Conservation (phyloP, 2,888 invertebrate genomes). For the Arctia plantaginis region DNA sequence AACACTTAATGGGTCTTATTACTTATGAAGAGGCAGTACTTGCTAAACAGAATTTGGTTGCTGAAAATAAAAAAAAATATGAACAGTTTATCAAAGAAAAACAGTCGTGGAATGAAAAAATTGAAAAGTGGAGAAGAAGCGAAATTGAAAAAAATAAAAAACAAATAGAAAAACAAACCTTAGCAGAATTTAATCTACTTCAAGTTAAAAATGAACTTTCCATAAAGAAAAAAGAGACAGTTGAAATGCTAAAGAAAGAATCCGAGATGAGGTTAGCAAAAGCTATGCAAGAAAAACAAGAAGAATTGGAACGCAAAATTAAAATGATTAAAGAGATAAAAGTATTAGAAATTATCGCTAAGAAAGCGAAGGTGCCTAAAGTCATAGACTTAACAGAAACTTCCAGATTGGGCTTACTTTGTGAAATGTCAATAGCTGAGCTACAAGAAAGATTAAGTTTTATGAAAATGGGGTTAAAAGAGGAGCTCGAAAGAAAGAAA, state of each 20-base stretch:
- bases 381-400: conserved; percentile 87
- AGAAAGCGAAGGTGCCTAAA: conserved; percentile 81
- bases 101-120: conserved; percentile 77
- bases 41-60: conserved; percentile 81
- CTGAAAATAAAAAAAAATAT: conserved; percentile 82
- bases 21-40: conserved; percentile 87
- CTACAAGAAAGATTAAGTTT: conserved; percentile 84
- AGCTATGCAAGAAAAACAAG: conserved; percentile 77
- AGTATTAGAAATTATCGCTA: conserved; percentile 79
- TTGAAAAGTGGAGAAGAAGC: conserved; percentile 81
- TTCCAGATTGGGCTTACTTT: conserved; percentile 86
- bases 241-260: conserved; percentile 69
- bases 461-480: conserved; percentile 82
- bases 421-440: conserved; percentile 89
- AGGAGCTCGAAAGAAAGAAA: conserved; percentile 83
- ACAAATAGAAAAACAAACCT: conserved; percentile 75
- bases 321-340: conserved; percentile 85
- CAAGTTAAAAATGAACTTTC: conserved; percentile 66
- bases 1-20: conserved; percentile 86
- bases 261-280: conserved; percentile 66
- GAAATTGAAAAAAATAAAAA: conserved; percentile 83
- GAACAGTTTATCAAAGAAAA: conserved; percentile 82
- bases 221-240: conserved; percentile 70
- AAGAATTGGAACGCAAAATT: conserved; percentile 80
- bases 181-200: conserved; percentile 67